These are phyloP conservation scores for Colistium nudipinnis DNA, from an alignment of 2,113 vertebrate genomes.

Conservation along the genomic window DNA sequence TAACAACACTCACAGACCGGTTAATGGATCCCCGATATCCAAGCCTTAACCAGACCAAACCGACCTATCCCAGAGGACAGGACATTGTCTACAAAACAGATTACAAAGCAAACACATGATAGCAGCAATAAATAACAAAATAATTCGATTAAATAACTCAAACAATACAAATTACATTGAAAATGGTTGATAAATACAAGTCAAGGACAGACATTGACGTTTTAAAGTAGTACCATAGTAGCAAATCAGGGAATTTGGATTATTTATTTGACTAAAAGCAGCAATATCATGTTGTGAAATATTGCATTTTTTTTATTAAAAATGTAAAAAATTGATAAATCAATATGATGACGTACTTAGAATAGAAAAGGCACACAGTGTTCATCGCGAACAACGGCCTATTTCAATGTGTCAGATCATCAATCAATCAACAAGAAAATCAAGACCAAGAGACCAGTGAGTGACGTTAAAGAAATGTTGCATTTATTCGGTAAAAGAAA, in stretches of 20 bases:
- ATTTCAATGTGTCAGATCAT: no score
- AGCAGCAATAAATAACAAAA: background rate
- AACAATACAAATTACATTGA: background rate
- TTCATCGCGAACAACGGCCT: no score
- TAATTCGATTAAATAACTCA: background rate
- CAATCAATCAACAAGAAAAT: background rate
- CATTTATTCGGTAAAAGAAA: slow-evolving; percentile 51
- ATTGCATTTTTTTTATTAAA: no score
- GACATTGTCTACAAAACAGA: background rate
- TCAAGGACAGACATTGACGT: no score
- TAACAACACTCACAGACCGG: slow-evolving; percentile 13
- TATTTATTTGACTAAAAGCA: no score
- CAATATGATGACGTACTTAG: no score
- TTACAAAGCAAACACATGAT: background rate
- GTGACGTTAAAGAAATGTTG: slow-evolving; percentile 18
- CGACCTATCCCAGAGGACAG: slow-evolving; percentile 13
- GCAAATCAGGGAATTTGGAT: no score
- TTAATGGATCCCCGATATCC: slow-evolving; percentile 12
- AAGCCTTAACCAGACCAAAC: slow-evolving; percentile 21
- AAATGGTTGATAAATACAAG: no score
- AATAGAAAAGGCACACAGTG: no score
- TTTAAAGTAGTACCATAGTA: no score
- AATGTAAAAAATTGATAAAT: no score
- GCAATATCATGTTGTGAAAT: no score
- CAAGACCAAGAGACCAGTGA: background rate